Evolutionary conservation across 2,888 invertebrate genomes (phyloP), one percentile per base, ranked within the genome.

Genomic region (Tenthredo amoena): DNA sequence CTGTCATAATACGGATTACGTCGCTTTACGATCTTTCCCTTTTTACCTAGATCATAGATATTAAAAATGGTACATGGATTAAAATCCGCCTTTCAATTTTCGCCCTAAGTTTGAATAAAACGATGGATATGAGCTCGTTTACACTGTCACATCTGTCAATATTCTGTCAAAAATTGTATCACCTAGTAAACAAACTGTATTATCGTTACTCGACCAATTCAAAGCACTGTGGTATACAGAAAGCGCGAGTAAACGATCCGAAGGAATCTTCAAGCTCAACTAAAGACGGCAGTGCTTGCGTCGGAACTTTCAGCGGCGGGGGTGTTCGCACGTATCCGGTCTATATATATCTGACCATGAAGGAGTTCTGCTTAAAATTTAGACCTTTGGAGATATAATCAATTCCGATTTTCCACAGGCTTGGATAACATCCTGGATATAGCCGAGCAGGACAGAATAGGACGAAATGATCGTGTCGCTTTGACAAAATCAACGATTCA

Each of bases 331-430:
- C 34, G 47, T 26, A 81, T 62, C 58, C 81, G 81, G 58, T 81
- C 81, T 81, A 81, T 81, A 81, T 81, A 81, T 81, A 81, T 81
- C 81, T 81, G 81, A 81, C 81, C 81, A 62, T 81, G 81, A 81
- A 81, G 81, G 10, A 62, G 81, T 31, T 31, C 62, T 40, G 40
- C 62, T 62, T 37, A 62, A 81, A 81, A 81, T 62, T 81, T 62
- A 58, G 21, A 81, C 58, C 34, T 77, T 40, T 58, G 15, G 21
- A 81, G 37, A 34, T 26, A 77, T 37, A 77, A 43, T 55, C 34
- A n/a, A 77, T 34, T 34, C 31, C 31, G 26, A 2, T 15, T 18
- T 62, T 31, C 0, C 34, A 1, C 31, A 10, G 18, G 5, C 6
- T 9, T 6, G n/a, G 21, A 15, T 12, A 47, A 9, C 31, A n/a